Evolutionary conservation across 1,140 invertebrate species (phyloP).

Genomic region (Nilaparvata lugens): DNA sequence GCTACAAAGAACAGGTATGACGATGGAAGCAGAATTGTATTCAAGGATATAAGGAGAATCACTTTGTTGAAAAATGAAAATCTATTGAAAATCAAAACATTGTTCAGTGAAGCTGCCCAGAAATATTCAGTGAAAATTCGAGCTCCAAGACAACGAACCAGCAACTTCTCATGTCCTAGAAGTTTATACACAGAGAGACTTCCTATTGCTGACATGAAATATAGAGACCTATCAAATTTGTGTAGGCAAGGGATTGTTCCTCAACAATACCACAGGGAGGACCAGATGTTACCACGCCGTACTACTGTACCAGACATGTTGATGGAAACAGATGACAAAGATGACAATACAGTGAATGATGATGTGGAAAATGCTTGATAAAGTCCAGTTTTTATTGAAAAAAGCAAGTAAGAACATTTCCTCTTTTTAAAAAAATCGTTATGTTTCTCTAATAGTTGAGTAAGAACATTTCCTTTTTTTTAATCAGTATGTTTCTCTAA

Average conservation of each 20-base stretch:
- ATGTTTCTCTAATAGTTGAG: too few species aligned
- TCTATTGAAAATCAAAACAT: not conserved
- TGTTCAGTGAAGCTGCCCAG: not conserved
- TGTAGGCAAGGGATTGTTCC: not conserved
- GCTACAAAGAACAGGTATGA: not conserved
- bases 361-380: too few species aligned
- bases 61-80: constrained; percentile 1
- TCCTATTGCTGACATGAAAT: not conserved
- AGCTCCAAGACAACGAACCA: not conserved
- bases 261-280: not conserved
- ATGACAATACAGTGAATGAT: not conserved
- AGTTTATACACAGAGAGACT: not conserved
- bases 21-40: not conserved
- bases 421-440: too few species aligned
- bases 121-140: not conserved
- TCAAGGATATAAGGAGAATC: not conserved
- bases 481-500: too few species aligned
- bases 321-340: constrained; percentile 1
- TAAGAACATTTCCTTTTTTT: too few species aligned
- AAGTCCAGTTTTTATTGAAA: too few species aligned
- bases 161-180: not conserved
- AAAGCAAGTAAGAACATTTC: too few species aligned
- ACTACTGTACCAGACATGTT: not conserved
- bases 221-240: not conserved
- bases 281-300: not conserved